Base-by-base conservation (phyloP, 2,113 vertebrate genomes). In the Trichomycterus rosablanca region DNA sequence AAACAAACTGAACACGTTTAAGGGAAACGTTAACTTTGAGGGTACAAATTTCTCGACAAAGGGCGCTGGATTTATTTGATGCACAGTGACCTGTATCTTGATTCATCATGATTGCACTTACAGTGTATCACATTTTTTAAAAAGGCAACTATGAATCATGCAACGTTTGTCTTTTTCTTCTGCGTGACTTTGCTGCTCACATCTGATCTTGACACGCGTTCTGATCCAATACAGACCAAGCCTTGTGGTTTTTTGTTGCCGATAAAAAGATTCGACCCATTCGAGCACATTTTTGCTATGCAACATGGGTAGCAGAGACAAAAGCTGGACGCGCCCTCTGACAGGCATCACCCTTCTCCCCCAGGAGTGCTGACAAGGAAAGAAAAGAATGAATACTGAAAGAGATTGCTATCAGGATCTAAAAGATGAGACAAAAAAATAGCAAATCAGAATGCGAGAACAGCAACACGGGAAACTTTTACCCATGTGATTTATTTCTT, bases 341-440 rank as follows among this genome's bases (percentile, higher is more conserved):
- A 50, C 67, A 76, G 66, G 62, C 69, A 56, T 34, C 59, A 56
- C 69, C 63, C 67, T 53, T 48, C 40, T 67, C 65, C 40, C 46
- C 39, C 56, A 61, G 62, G 55, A 57, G 59, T 10, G 5, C 40
- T 77, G 78, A 78, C 79, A 68, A 75, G 70, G 53, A 52, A 56
- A 76, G 76, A 81, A 79, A 80, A 58, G 61, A 78, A 74, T 73
- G 70, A 82, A 73, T 63, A 76, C 71, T 73, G 60, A 76, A 71
- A 77, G 74, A 84, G 78, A 87, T 78, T 67, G 73, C 42, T 74
- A 83, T 76, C 56, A 69, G 63, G 45, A 77, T 60, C 23, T 76
- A 48, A 69, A 67, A 80, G 67, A 48, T 59, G 63, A 79, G 74
- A 62, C n/a, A n/a, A n/a, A 60, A 76, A 67, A 35, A 76, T 64